phyloP scores from a whole-genome alignment of 2,113 vertebrate genomes.

The Platycercus adscitus region DNA sequence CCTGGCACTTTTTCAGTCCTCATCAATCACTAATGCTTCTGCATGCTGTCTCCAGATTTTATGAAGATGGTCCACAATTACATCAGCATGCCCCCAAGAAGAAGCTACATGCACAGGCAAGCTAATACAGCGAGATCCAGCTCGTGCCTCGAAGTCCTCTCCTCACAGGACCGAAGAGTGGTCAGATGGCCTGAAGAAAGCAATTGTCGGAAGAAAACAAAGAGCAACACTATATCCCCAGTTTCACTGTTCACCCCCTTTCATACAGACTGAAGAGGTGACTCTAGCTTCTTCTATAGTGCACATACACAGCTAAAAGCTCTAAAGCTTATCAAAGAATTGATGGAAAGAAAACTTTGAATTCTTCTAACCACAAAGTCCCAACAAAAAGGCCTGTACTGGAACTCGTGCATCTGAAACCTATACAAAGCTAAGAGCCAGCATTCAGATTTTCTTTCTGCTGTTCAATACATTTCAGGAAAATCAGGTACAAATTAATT shows the following conservation, averaged over 20 bases:
- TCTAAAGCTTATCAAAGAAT: neutral
- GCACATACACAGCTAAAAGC: neutral
- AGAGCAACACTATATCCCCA: neutral
- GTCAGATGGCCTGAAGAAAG: neutral
- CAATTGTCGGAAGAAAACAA: neutral
- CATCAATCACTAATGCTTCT: conserved; percentile 14
- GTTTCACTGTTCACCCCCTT: neutral
- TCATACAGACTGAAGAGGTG: neutral
- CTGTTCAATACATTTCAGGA: neutral
- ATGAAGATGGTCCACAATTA: neutral
- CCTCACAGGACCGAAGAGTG: neutral
- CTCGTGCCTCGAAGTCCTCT: fast-evolving
- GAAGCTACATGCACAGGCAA: neutral
- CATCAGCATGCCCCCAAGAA: neutral
- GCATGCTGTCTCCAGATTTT: neutral
- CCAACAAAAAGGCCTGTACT: neutral
- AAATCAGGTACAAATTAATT: neutral
- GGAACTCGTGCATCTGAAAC: neutral
- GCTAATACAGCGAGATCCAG: neutral
- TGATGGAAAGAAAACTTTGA: neutral
- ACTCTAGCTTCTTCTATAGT: neutral
- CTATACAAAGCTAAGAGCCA: neutral
- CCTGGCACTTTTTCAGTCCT: conserved; percentile 26
- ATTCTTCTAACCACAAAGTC: neutral
- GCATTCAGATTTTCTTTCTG: neutral